Base-by-base conservation (phyloP, 1,140 invertebrate genomes). In the Acromyrmex heyeri region DNA sequence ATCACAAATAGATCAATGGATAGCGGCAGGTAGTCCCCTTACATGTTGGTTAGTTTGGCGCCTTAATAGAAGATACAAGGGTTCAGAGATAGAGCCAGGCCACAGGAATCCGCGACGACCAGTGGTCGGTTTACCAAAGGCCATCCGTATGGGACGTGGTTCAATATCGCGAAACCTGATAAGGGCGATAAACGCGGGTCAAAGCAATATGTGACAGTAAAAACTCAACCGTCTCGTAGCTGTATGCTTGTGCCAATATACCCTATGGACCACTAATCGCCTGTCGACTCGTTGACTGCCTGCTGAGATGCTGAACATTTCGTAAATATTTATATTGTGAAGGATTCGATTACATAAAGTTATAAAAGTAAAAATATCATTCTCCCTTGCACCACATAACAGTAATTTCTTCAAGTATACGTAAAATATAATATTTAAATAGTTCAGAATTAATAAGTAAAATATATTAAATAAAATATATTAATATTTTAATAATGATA, bases 31-130 rank as follows among this genome's bases (percentile, higher is more conserved):
- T 50, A 78, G 62, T 81, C 44, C 55, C 48, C 62, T 85, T 86
- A 75, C 38, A 24, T 38, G 7, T 59, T 18, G 86, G 73, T 64
- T 89, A 85, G 50, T 70, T 82, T 78, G 59, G 16, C 38, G 14
- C 59, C 24, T 65, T 90, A 86, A 90, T 90, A 87, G 73, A 85
- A 38, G 86, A 24, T 73, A 88, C 53, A 86, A 64, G 70, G 86
- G 18, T 85, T 70, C 18, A 57, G 85, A 87, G 67, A 87, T 87
- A 48, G 48, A 16, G 27, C 1, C 4, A 14, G 18, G 57, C 88
- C 91, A 61, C 88, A 90, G 85, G 87, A 91, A 91, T 90, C 75
- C 78, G 76, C 65, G 88, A 85, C 30, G 77, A 57, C 27, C 53
- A n/a, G 72, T 75, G 67, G 30, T 73, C 34, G 75, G 88, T 86